A percentile compares a stretch with the other conserved stretches of the same genome.
phyloP scores from a whole-genome alignment of 2,113 vertebrate species.

The Neomonachus schauinslandi region DNA sequence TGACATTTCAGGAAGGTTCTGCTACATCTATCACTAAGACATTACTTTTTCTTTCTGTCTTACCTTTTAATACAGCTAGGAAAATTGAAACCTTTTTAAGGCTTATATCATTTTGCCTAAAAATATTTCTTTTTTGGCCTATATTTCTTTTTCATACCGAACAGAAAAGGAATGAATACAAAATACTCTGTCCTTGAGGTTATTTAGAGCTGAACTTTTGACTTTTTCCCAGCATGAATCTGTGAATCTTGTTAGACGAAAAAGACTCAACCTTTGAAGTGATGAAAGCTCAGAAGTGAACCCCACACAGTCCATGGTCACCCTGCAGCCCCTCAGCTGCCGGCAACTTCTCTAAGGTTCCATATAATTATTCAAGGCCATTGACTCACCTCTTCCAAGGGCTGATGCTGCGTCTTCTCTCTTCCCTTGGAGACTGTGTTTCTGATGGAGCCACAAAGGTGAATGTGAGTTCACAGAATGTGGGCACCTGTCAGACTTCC shows the following conservation, averaged over 20 bases:
- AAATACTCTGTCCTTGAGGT: constrained; percentile 53
- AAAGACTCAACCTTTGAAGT: not conserved
- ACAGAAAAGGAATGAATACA: constrained; percentile 41
- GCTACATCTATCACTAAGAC: not conserved
- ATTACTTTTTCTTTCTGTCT: not conserved
- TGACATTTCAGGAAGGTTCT: not conserved
- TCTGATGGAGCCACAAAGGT: not conserved
- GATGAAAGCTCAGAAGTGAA: not conserved
- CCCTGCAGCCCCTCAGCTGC: not conserved
- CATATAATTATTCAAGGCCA: not conserved
- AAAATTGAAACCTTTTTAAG: constrained; percentile 5
- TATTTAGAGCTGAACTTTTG: constrained; percentile 61
- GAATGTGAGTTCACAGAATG: not conserved
- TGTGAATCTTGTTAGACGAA: constrained; percentile 48
- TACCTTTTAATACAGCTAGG: not conserved
- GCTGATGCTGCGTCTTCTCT: not conserved
- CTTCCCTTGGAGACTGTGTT: not conserved
- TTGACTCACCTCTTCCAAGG: not conserved
- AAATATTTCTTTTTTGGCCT: not conserved
- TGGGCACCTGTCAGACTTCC: not conserved
- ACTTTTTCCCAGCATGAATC: constrained; percentile 52
- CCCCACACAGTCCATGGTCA: accelerated
- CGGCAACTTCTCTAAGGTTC: not conserved
- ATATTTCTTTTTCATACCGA: not conserved
- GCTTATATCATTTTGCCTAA: not conserved